Evolutionary conservation across 2,113 vertebrate species (phyloP), one percentile per base, ranked within the genome.

Genomic region (Tursiops truncatus): DNA sequence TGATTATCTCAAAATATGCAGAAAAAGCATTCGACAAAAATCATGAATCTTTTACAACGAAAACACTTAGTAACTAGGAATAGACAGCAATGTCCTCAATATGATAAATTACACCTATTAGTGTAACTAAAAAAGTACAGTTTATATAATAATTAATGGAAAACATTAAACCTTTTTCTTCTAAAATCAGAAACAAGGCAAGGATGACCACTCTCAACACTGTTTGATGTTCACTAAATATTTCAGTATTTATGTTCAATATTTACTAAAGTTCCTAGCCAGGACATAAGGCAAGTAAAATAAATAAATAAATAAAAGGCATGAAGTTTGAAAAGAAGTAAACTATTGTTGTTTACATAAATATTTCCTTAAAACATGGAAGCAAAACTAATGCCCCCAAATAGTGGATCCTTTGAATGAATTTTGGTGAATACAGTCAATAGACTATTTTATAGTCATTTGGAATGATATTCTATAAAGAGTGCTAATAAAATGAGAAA

Each of bases 401-500:
- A 85, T 44, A 91, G 84, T 56, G 60, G 17, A 79, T 79, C 23
- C 20, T 90, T 83, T 88, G 33, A 94, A 74, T 38, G 74, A 73
- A 94, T 60, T 68, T 44, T 92, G 70, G 47, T 10, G 14, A 89
- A 74, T n/a, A 7, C 18, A 86, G 38, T 89, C 31, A 63, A 38
- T 11, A 60, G 36, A 63, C 17, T n/a, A 81, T 89, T 82, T 70
- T 36, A 14, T 50, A 58, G 65, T 63, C 36, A 73, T 63, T 95
- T 84, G 76, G 38, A 70, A 81, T 41, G 21, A 70, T 38, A 79
- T 26, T 82, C 74, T 47, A 76, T 76, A 80, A 86, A 92, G 7
- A 41, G 6, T 56, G 53, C 23, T 97, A 33, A 41, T 60, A 89
- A 96, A 85, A 95, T 36, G 28, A 84, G 36, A 95, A 90, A 36